Evolutionary conservation across 2,113 vertebrate species (phyloP).

Genomic region (Protobothrops flavoviridis): DNA sequence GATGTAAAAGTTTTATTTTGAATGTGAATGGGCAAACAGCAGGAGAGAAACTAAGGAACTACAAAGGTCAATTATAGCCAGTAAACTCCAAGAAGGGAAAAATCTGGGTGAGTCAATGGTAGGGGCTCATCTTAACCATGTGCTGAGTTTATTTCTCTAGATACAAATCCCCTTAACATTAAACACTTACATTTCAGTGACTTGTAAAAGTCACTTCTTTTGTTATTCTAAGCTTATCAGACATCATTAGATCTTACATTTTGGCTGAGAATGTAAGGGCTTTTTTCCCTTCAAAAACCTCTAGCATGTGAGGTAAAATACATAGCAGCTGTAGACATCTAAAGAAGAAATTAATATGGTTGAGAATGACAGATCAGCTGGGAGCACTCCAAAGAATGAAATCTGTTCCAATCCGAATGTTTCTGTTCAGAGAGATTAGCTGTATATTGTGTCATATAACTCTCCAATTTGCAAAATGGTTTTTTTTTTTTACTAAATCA

Average conservation of each 20-base stretch:
- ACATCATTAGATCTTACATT: constrained; percentile 52
- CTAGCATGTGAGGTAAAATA: constrained; percentile 68
- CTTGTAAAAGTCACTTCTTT: constrained; percentile 64
- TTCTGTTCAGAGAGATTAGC: constrained; percentile 37
- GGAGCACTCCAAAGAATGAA: constrained; percentile 6
- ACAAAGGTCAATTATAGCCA: constrained; percentile 32
- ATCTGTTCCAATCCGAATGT: background rate
- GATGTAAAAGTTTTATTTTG: constrained; percentile 32
- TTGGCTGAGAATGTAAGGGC: constrained; percentile 48
- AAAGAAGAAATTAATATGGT: constrained; percentile 71
- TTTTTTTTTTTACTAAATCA: constrained; percentile 29
- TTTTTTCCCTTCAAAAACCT: constrained; percentile 31
- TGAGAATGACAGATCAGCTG: constrained; percentile 60
- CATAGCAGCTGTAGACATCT: constrained; percentile 62
- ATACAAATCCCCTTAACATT: constrained; percentile 62
- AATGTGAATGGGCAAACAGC: constrained; percentile 34
- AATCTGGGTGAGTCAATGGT: constrained; percentile 42
- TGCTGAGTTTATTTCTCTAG: constrained; percentile 34
- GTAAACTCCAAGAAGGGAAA: constrained; percentile 31
- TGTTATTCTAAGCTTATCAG: constrained; percentile 60
- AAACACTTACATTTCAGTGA: constrained; percentile 63
- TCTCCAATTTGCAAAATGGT: constrained; percentile 59
- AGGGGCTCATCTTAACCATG: constrained; percentile 31
- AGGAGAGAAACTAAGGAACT: constrained; percentile 40
- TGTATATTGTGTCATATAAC: constrained; percentile 64